Percentiles rank a stretch among this genome's conserved stretches.
Conservation (phyloP, 2,888 invertebrate species). For the Toxonevra muliebris region DNA sequence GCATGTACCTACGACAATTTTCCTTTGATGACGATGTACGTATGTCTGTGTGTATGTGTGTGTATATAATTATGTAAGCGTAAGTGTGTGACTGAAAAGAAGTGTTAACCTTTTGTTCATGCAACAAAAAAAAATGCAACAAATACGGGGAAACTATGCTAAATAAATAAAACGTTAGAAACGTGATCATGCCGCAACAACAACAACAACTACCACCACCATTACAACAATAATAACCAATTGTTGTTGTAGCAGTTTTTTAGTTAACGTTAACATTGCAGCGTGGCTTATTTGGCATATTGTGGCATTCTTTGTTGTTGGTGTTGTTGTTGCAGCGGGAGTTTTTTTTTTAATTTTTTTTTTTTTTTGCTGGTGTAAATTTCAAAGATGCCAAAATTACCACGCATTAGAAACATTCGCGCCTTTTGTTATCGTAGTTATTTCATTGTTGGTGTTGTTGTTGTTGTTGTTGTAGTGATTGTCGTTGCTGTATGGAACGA, state of each 20-base stretch:
- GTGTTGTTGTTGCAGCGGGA: background rate
- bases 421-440: background rate
- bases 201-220: no score
- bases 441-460: no score
- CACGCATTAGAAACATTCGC: conserved; percentile 19
- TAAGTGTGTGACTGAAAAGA: background rate
- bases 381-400: conserved; percentile 26
- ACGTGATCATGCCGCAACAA: background rate
- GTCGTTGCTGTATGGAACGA: no score
- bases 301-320: background rate
- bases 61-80: background rate
- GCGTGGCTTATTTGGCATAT: background rate
- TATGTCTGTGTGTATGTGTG: background rate
- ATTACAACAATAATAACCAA: no score
- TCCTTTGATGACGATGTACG: background rate
- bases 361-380: conserved; percentile 12
- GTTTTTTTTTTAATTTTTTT: background rate
- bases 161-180: conserved; percentile 23
- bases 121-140: background rate
- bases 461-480: no score
- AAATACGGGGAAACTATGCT: background rate
- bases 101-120: background rate
- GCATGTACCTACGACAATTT: background rate
- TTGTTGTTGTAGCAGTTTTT: conserved; percentile 8
- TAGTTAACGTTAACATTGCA: background rate